Conservation (phyloP, 2,113 vertebrate species). For the Rana temporaria region DNA sequence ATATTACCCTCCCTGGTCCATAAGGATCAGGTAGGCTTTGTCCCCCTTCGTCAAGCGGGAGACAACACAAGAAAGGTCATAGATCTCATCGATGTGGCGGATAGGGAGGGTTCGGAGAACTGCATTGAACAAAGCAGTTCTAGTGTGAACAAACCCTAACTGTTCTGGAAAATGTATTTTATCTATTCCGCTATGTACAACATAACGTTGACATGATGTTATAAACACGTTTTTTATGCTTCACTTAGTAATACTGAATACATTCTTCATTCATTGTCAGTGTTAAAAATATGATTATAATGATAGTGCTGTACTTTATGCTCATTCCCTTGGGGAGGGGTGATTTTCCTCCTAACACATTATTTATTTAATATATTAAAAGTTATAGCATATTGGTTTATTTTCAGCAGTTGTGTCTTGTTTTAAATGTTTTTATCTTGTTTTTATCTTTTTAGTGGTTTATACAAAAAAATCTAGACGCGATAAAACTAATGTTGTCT, state of each 20-base stretch:
- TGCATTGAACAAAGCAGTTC: no score
- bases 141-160: neutral
- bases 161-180: neutral
- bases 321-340: neutral
- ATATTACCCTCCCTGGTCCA: no score
- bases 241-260: conserved; percentile 8
- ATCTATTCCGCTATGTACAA: neutral
- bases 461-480: no score
- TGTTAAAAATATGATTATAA: conserved; percentile 20
- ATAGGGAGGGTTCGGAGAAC: no score
- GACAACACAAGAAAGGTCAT: no score
- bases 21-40: no score
- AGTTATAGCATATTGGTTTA: neutral
- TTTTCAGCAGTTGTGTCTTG: neutral
- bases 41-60: no score
- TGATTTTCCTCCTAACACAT: conserved; percentile 1
- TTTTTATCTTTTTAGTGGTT: no score
- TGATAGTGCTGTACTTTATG: neutral
- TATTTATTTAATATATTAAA: neutral
- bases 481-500: neutral
- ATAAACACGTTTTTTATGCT: conserved; percentile 1
- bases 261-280: conserved; percentile 17
- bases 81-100: no score
- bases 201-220: conserved; percentile 8
- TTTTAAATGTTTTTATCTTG: neutral